Percentiles rank a stretch among this genome's conserved stretches.
Evolutionary conservation across 2,888 invertebrate genomes (phyloP).

Genomic region (Pseudococcus viburni): DNA sequence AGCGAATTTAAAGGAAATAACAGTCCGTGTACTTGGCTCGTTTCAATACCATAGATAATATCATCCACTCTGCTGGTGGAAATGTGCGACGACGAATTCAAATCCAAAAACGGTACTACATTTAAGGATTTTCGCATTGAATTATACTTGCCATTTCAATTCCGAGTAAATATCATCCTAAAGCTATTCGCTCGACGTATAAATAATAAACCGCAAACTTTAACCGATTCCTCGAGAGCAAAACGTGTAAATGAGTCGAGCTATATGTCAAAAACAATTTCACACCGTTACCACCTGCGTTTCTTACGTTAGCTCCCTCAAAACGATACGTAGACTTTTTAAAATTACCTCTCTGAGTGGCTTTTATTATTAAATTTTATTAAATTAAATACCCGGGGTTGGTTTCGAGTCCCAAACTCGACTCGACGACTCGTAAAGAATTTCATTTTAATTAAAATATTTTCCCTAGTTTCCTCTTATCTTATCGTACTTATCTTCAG

Average conservation of each 20-base stretch:
- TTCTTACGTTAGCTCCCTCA: neutral
- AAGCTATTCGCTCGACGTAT: slow-evolving; percentile 29
- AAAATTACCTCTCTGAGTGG: neutral
- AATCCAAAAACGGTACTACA: slow-evolving; percentile 26
- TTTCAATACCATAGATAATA: slow-evolving; percentile 44
- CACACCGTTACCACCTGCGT: neutral
- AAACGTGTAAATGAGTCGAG: slow-evolving; percentile 36
- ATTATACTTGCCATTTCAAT: slow-evolving; percentile 44
- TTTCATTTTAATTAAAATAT: slow-evolving; percentile 37
- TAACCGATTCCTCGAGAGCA: slow-evolving; percentile 33
- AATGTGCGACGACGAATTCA: slow-evolving; percentile 12
- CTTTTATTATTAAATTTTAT: slow-evolving; percentile 12
- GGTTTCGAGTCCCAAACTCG: neutral
- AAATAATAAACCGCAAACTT: slow-evolving; percentile 44
- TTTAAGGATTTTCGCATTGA: slow-evolving; percentile 44
- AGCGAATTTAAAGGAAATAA: slow-evolving; percentile 41
- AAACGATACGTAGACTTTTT: slow-evolving; percentile 5
- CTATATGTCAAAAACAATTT: slow-evolving; percentile 39
- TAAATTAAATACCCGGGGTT: neutral
- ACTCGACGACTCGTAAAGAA: slow-evolving; percentile 19
- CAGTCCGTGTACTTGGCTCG: slow-evolving; percentile 49
- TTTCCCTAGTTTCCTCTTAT: neutral
- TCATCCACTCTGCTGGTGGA: neutral
- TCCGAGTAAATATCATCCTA: slow-evolving; percentile 28
- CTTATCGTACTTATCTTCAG: neutral